Evolutionary conservation across 2,113 vertebrate species (phyloP).

Genomic region (Anolis sagrei): DNA sequence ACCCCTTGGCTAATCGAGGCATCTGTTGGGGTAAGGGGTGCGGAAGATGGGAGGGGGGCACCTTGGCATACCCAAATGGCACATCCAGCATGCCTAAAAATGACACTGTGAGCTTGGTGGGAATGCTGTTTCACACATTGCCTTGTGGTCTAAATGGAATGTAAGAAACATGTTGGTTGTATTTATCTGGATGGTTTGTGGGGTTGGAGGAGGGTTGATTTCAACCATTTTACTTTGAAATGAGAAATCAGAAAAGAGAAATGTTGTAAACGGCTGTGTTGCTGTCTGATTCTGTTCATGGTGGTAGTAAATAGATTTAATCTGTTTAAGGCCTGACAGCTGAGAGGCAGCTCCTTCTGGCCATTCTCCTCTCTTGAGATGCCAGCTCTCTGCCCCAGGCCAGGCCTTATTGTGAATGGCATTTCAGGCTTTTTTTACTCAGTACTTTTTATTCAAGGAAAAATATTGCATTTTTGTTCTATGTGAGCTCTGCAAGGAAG

Average conservation of each 20-base stretch:
- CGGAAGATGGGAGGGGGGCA: background rate
- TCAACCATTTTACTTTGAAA: too few species aligned
- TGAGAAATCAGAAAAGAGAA: too few species aligned
- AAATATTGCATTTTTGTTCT: background rate
- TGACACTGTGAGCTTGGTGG: too few species aligned
- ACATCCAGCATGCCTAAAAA: too few species aligned
- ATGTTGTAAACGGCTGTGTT: background rate
- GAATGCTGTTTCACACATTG: too few species aligned
- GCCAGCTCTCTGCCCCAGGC: too few species aligned
- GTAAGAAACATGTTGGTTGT: too few species aligned
- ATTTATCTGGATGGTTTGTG: too few species aligned
- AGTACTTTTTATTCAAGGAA: too few species aligned
- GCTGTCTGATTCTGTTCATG: background rate
- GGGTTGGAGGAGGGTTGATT: too few species aligned
- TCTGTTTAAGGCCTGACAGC: background rate
- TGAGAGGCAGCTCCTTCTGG: background rate
- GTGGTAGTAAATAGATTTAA: background rate
- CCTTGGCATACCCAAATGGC: background rate
- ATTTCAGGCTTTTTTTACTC: background rate
- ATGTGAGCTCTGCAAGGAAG: background rate
- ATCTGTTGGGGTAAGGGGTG: slow-evolving; percentile 83
- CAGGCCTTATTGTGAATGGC: too few species aligned
- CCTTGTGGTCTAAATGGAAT: too few species aligned
- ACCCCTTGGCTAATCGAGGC: slow-evolving; percentile 74
- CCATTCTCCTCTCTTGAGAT: background rate